Conservation (phyloP, 2,113 vertebrate genomes). For the Oceanites oceanicus region DNA sequence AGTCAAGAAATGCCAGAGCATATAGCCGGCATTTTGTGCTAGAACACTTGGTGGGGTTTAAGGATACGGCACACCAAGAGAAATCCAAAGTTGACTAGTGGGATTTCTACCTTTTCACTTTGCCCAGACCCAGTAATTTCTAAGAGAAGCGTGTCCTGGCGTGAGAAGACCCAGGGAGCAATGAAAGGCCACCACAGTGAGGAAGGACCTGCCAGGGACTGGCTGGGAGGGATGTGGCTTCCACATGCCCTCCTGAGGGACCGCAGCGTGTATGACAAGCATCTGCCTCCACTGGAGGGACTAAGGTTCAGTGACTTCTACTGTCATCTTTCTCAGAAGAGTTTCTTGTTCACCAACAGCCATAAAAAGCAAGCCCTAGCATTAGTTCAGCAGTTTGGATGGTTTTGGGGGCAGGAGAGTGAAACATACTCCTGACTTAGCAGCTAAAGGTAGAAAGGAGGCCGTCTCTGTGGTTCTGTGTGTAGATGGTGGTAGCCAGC, state of each 20-base stretch:
- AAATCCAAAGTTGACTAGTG: neutral
- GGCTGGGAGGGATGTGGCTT: neutral
- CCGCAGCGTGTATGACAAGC: fast-evolving
- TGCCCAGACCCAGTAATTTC: neutral
- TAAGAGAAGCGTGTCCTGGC: neutral
- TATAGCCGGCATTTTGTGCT: neutral
- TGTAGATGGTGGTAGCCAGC: neutral
- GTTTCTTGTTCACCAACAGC: neutral
- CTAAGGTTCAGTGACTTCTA: neutral
- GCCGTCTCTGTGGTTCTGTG: fast-evolving
- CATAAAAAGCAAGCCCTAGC: neutral
- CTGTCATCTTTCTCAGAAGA: neutral
- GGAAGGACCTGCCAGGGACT: neutral
- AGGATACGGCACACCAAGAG: neutral
- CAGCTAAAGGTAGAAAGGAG: neutral
- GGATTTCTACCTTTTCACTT: neutral
- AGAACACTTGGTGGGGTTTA: neutral
- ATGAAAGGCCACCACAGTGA: neutral
- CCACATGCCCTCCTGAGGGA: neutral
- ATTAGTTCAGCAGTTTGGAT: neutral
- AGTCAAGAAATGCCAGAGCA: fast-evolving
- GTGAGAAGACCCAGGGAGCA: neutral
- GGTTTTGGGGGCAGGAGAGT: neutral
- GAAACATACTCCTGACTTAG: neutral
- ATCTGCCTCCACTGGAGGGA: fast-evolving